Percentiles rank a stretch among this genome's conserved stretches.
Evolutionary conservation across 1,140 invertebrate species (phyloP).

Genomic region (Pogonus chalceus): DNA sequence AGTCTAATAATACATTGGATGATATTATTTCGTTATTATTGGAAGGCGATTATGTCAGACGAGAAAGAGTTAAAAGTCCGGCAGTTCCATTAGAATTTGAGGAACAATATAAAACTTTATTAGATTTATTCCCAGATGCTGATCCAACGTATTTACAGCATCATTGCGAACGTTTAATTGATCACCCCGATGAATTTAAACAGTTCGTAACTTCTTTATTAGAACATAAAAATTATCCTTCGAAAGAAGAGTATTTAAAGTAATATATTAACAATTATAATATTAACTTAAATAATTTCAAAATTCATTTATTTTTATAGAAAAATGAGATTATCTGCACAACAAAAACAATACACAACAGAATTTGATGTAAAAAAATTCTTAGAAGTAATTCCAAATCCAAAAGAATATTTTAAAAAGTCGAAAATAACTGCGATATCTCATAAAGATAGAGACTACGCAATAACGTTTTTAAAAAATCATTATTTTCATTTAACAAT

Average conservation of each 20-base stretch:
- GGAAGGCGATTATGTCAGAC: neutral
- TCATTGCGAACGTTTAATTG: constrained; percentile 4
- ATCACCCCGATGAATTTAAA: constrained; percentile 22
- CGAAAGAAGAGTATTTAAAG: constrained; percentile 38
- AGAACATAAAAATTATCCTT: constrained; percentile 42
- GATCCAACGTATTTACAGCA: constrained; percentile 38
- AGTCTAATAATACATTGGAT: neutral
- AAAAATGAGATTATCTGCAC: constrained; percentile 26
- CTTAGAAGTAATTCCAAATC: constrained; percentile 44
- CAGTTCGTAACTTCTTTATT: constrained; percentile 32
- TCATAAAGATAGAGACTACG: constrained; percentile 15
- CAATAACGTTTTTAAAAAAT: constrained; percentile 32
- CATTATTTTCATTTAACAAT: constrained; percentile 20
- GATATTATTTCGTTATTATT: neutral
- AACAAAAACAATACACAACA: constrained; percentile 33
- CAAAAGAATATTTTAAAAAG: constrained; percentile 40
- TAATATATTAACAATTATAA: constrained; percentile 18
- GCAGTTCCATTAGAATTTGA: neutral
- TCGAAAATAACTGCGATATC: constrained; percentile 23
- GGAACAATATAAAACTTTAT: constrained; percentile 1
- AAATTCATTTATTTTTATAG: constrained; percentile 15
- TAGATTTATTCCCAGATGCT: constrained; percentile 32
- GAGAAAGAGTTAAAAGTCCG: neutral
- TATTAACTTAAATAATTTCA: constrained; percentile 3
- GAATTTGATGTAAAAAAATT: constrained; percentile 42